Base-by-base conservation (phyloP, 2,113 vertebrate species). In the Nematolebias whitei region DNA sequence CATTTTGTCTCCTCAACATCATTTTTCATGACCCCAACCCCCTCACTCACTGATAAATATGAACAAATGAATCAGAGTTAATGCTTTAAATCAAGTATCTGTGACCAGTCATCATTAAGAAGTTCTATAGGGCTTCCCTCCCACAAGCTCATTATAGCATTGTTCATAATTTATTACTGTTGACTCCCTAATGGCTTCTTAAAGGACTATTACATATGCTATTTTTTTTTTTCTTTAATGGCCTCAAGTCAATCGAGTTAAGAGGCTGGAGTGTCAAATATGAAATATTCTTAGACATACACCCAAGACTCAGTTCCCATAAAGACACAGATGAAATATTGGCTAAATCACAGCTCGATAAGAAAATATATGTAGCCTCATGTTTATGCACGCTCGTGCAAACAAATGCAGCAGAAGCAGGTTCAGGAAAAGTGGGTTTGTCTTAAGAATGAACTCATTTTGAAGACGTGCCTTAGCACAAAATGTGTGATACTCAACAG, bases 131-230 rank as follows among this genome's bases (percentile, higher is more conserved):
- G 78, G 56, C 71, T 84, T 60, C 81, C 85, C 82, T 76, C 61
- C 81, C 69, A 76, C 74, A 67, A 86, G 71, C 90, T 90, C 85
- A 90, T 92, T 92, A 91, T 75, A 75, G 84, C 71, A 87, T 84
- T 89, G 86, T 88, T 91, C 85, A 85, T 88, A 86, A 92, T 92
- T 83, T 88, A 93, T 92, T 77, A 87, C 88, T 79, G 83, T 87
- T 89, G 86, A 85, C 87, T 88, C 71, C 68, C 88, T 91, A 91
- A 92, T 92, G 89, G 88, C 65, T 87, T 92, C 82, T 90, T 90
- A 89, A 90, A 89, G 76, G 78, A 81, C 87, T 83, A 87, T 91
- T 91, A 90, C 71, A 79, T 22, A 66, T 47, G 68, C 69, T 71
- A 76, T 88, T 91, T 85, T 84, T 88, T 91, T 85, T 84, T 83